Base-by-base conservation (phyloP, 1,140 invertebrate species). In the Caenorhabditis latens region DNA sequence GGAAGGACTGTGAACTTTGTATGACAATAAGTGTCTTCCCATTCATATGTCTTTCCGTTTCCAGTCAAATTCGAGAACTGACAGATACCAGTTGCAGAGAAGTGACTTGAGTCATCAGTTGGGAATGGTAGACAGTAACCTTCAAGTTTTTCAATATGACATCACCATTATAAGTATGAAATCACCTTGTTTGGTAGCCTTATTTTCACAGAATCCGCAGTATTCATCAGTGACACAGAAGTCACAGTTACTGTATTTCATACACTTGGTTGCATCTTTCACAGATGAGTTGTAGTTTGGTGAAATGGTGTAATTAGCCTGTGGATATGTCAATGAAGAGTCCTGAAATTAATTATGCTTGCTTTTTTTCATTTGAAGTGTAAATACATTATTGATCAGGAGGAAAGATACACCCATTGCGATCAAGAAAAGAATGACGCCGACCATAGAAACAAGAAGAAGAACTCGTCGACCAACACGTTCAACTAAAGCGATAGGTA, bases 401-500 rank as follows among this genome's bases (percentile, higher is more conserved):
- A 91, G 71, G 84, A 90, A 90, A 9, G 89, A 83, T n/a, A 85
- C 89, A 48, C 88, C 90, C 85, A 90, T 88, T n/a, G 63, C 53
- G 14, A 57, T 84, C 43, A 91, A 48, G 19, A 87, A 61, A 7
- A 90, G 5, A 19, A 90, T 87, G 14, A 90, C 92, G 93, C 94
- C 94, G 87, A 92, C 89, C 2, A 95, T 90, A 86, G 94, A 94
- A 11, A 90, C 91, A 6, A 95, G 91, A 2, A 93, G 94, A 0
- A 95, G 92, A n/a, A 93, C 91, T 50, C 95, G 91, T 75, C 95
- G 90, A 24, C 95, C 95, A 58, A 95, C 11, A 32, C 63, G 58
- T 67, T 85, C 84, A n/a, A 67, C 65, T 48, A 85, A n/a, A 32
- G 58, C 84, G 21, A 95, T 90, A 40, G 94, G 94, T 84, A 95